Conservation (phyloP, 2,113 vertebrate species). For the Formicarius rufipectus region DNA sequence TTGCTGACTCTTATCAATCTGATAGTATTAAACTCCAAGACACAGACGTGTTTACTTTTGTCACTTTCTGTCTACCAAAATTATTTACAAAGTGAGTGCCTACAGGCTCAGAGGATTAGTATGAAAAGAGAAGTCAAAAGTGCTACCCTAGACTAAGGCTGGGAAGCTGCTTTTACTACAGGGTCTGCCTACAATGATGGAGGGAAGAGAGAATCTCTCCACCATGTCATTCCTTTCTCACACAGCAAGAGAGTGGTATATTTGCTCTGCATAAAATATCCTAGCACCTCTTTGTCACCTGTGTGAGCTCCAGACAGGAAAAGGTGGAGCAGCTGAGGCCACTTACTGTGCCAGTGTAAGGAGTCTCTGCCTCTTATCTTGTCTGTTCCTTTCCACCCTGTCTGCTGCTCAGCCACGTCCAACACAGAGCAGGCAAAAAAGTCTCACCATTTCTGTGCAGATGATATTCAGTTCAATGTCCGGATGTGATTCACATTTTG, state of each 20-base stretch:
- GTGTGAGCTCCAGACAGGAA: background rate
- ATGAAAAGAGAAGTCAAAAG: background rate
- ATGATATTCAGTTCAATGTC: rapidly evolving
- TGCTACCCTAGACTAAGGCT: background rate
- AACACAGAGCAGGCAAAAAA: background rate
- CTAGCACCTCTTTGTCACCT: background rate
- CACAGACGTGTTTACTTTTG: background rate
- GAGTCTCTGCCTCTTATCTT: background rate
- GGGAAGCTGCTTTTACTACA: background rate
- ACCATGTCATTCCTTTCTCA: background rate
- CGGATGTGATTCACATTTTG: background rate
- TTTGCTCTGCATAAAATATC: background rate
- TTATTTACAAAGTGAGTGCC: background rate
- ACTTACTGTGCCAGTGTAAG: background rate
- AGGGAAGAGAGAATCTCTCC: background rate
- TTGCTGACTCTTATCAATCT: background rate
- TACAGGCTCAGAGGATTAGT: background rate
- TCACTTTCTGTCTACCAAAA: background rate
- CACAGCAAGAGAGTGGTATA: background rate
- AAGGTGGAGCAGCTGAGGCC: background rate
- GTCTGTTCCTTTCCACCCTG: background rate
- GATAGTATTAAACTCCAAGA: background rate
- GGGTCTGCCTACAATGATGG: background rate
- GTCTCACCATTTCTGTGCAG: background rate
- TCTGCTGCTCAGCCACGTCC: rapidly evolving